Evolutionary conservation across 2,888 invertebrate genomes (phyloP).

Genomic region (Branchipolynoe longqiensis): DNA sequence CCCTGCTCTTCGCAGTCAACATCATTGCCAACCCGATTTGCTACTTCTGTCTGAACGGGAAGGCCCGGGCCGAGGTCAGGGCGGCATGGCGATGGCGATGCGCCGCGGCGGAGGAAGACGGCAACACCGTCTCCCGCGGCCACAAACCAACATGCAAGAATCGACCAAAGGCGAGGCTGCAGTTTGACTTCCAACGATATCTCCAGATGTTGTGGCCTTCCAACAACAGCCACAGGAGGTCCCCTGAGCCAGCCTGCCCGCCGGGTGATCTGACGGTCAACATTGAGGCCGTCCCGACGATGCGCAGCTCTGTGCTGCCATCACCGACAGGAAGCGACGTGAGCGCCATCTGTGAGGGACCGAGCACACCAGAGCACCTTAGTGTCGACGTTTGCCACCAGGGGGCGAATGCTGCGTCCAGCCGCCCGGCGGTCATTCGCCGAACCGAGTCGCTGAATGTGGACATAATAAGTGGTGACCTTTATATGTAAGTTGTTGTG

Average conservation of each 20-base stretch:
- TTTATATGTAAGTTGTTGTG: background rate
- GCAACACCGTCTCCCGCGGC: background rate
- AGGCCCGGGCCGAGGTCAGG: slow-evolving; percentile 8
- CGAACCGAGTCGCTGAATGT: slow-evolving; percentile 44
- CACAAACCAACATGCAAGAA: too few species aligned
- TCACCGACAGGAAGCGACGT: too few species aligned
- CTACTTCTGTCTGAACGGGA: slow-evolving; percentile 47
- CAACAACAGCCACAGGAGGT: too few species aligned
- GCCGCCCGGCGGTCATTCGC: background rate
- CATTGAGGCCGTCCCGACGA: too few species aligned
- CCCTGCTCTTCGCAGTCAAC: slow-evolving; percentile 38
- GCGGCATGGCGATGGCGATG: background rate
- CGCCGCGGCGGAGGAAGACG: background rate
- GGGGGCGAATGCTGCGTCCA: background rate
- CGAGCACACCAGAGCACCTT: background rate
- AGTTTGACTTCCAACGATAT: too few species aligned
- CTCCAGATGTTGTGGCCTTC: too few species aligned
- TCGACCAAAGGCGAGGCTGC: too few species aligned
- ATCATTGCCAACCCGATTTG: slow-evolving; percentile 54
- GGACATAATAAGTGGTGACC: slow-evolving; percentile 4
- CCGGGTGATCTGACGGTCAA: too few species aligned
- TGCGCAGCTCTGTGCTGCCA: too few species aligned
- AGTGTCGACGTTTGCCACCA: background rate
- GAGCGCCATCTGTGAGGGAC: background rate
- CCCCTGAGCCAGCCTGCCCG: too few species aligned